Base-by-base conservation (phyloP, 2,888 invertebrate genomes). In the Rotaria sp. region DNA sequence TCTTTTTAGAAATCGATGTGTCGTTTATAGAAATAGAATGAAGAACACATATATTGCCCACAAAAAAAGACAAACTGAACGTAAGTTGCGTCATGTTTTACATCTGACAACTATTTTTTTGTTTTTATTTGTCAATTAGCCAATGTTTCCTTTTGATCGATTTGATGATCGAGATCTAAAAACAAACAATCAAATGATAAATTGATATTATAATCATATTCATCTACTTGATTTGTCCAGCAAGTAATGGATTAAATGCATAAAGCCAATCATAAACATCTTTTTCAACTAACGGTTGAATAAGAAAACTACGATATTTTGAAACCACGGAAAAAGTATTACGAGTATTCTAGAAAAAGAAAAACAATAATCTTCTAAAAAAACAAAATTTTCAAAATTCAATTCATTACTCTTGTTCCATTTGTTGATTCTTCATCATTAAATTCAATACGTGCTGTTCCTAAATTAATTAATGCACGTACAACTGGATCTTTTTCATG, bases 201-300 rank as follows among this genome's bases (percentile, higher is more conserved):
- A n/a, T 45, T 8, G 35, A 5, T 21, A 11, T 10, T n/a, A 80
- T 26, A 24, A 0, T 5, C 45, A 45, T 21, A 21, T 45, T 13
- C 0, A 13, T 87, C 86, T 85, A 91, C 91, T 91, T 90, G 86
- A 91, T 91, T 88, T 91, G 91, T 74, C 99, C 99, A 89, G 99
- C 99, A 89, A 99, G 93, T 88, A 99, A 93, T 86, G 99, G 99
- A 93, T 99, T 99, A 90, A 99, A 97, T 89, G 99, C 99, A 92
- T 99, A 99, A 84, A 99, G 93, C 99, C 99, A 99, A 92, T 99
- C 99, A 92, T 98, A 96, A 84, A 98, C 96, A 91, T 99, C 99
- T 92, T 96, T 97, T 91, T 97, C 97, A 87, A 95, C 95, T 88
- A 97, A 93, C 0, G 98, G 97, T 92, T 99, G 98, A 90, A 99